A percentile compares a stretch with the other conserved stretches of the same genome.
Conservation (phyloP, 2,888 invertebrate species). For the Lampropteryx suffumata region DNA sequence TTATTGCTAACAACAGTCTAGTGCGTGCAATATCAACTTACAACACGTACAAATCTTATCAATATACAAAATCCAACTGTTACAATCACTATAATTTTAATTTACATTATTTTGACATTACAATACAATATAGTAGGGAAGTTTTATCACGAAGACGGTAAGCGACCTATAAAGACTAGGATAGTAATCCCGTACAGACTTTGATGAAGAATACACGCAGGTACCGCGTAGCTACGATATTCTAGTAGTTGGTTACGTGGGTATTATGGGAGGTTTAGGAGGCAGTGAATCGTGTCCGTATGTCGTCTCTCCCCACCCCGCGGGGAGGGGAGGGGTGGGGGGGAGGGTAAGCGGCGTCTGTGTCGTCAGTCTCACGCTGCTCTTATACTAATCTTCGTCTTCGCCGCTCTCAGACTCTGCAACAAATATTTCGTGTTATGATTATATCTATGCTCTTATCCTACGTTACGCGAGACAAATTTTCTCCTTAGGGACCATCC, state of each 20-base stretch:
- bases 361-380: conserved; percentile 78
- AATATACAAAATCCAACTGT: conserved; percentile 15
- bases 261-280: neutral
- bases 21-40: conserved; percentile 15
- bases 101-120: conserved; percentile 4
- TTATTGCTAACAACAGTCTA: conserved; percentile 8
- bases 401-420: conserved; percentile 81
- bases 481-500: too few species aligned
- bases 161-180: neutral
- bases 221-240: too few species aligned
- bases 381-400: conserved; percentile 80
- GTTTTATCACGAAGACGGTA: neutral
- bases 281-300: conserved; percentile 18
- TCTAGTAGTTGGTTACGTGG: too few species aligned
- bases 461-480: too few species aligned
- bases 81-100: conserved; percentile 1
- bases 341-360: conserved; percentile 41
- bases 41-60: conserved; percentile 12
- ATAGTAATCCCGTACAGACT: neutral
- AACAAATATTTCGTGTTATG: conserved; percentile 28
- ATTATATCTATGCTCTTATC: neutral
- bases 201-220: too few species aligned
- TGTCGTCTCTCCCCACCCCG: conserved; percentile 17
- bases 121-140: neutral
- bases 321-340: conserved; percentile 24